These are phyloP conservation scores for Poicephalus meyeri DNA, from an alignment of 2,113 vertebrate species.

Conservation along the genomic window DNA sequence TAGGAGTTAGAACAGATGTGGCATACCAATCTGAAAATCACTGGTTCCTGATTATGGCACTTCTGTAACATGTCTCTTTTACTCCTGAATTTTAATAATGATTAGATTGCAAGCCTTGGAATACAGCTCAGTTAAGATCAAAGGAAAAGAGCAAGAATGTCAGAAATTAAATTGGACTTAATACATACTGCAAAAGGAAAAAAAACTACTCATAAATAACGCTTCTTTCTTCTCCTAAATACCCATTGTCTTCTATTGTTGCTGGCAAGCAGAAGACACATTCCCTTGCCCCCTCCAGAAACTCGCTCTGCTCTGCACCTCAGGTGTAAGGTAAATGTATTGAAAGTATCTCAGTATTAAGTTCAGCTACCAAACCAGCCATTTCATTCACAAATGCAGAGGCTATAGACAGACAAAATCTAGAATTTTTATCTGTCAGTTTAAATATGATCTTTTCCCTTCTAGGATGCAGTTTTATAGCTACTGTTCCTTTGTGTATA, in stretches of 20 bases:
- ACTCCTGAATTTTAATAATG: not conserved
- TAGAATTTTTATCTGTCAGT: not conserved
- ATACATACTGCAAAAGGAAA: not conserved
- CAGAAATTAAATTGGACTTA: not conserved
- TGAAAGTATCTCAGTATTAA: not conserved
- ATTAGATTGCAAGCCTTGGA: not conserved
- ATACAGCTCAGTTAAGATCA: not conserved
- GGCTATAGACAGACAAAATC: not conserved
- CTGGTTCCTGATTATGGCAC: not conserved
- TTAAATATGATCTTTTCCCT: not conserved
- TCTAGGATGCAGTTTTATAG: not conserved
- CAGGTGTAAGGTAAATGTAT: not conserved
- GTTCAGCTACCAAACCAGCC: not conserved
- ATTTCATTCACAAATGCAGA: not conserved
- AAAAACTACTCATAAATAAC: not conserved
- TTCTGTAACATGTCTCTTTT: not conserved
- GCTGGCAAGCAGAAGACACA: not conserved
- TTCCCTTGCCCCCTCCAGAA: not conserved
- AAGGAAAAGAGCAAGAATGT: not conserved
- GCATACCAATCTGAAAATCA: not conserved
- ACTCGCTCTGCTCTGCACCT: not conserved
- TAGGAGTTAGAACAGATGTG: not conserved
- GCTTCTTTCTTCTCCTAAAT: not conserved
- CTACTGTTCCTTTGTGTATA: not conserved
- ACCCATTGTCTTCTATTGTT: not conserved